Conservation (phyloP, 2,113 vertebrate genomes). For the Oxyruncus cristatus region DNA sequence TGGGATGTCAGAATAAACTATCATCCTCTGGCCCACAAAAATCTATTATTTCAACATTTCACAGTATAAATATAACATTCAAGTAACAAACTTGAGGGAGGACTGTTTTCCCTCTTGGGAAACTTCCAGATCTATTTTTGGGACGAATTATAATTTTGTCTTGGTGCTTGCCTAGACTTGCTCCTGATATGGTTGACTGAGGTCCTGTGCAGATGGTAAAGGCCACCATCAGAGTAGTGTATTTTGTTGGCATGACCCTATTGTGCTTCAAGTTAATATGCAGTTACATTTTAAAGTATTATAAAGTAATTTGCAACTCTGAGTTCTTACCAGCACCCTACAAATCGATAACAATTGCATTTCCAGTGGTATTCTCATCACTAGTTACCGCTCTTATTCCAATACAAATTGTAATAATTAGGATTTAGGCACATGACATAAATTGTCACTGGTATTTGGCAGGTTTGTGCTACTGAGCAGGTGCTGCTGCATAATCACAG, state of each 20-base stretch:
- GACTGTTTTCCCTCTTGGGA: not conserved
- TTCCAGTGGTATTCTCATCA: not conserved
- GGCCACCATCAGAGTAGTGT: not conserved
- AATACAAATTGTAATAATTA: not conserved
- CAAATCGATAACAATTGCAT: fast-evolving
- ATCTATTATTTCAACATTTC: not conserved
- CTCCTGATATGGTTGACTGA: not conserved
- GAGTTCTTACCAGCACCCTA: not conserved
- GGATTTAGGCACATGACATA: not conserved
- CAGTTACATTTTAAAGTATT: not conserved
- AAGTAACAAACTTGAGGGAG: not conserved
- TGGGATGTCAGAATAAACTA: not conserved
- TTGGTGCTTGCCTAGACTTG: not conserved
- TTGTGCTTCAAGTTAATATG: not conserved
- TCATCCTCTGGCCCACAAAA: not conserved
- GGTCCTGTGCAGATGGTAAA: not conserved
- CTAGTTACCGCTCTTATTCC: not conserved
- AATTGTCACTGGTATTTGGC: not conserved
- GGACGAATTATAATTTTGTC: not conserved
- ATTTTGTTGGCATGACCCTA: not conserved
- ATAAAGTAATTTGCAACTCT: not conserved
- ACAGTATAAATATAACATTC: not conserved
- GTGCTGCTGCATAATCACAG: not conserved
- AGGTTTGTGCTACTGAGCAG: not conserved
- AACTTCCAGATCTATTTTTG: not conserved